phyloP scores from a whole-genome alignment of 2,797 vertebrate species.

The Semaprochilodus insignis region DNA sequence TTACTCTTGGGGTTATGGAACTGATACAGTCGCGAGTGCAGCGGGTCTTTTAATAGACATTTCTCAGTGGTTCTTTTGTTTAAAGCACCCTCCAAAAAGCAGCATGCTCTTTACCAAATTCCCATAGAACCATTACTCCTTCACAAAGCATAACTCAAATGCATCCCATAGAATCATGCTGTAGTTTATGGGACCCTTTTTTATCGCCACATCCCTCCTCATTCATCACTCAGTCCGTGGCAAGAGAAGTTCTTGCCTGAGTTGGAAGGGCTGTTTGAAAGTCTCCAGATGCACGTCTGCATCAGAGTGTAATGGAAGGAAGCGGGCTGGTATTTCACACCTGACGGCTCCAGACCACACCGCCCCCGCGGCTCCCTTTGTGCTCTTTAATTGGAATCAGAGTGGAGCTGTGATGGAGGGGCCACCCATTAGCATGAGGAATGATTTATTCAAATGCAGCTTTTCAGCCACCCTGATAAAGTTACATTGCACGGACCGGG shows the following conservation, averaged over 20 bases:
- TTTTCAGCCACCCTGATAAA: constrained; percentile 54
- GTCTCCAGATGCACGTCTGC: constrained; percentile 33
- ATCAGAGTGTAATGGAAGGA: constrained; percentile 41
- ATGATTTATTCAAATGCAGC: constrained; percentile 64
- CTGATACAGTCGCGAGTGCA: constrained; percentile 12
- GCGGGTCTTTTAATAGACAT: constrained; percentile 22
- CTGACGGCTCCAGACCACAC: constrained; percentile 50
- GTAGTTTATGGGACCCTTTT: neutral
- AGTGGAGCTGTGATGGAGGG: constrained; percentile 49
- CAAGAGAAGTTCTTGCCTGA: neutral
- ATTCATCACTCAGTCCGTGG: constrained; percentile 26
- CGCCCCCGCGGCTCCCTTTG: constrained; percentile 43
- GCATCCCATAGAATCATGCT: constrained; percentile 8
- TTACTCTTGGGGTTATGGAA: constrained; percentile 20
- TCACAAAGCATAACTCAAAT: constrained; percentile 22
- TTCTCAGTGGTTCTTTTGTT: constrained; percentile 1
- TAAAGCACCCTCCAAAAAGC: constrained; percentile 1
- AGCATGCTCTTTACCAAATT: constrained; percentile 9
- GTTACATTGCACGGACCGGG: constrained; percentile 41
- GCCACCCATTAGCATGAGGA: constrained; percentile 52
- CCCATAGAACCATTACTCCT: neutral
- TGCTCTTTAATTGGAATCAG: constrained; percentile 57
- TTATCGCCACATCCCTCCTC: neutral
- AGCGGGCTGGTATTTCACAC: constrained; percentile 55
- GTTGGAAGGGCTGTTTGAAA: constrained; percentile 33